Percentiles rank a stretch among this genome's conserved stretches.
These are phyloP conservation scores for Acanthurus lineatus DNA, from an alignment of 2,797 vertebrate species.

Conservation along the genomic window DNA sequence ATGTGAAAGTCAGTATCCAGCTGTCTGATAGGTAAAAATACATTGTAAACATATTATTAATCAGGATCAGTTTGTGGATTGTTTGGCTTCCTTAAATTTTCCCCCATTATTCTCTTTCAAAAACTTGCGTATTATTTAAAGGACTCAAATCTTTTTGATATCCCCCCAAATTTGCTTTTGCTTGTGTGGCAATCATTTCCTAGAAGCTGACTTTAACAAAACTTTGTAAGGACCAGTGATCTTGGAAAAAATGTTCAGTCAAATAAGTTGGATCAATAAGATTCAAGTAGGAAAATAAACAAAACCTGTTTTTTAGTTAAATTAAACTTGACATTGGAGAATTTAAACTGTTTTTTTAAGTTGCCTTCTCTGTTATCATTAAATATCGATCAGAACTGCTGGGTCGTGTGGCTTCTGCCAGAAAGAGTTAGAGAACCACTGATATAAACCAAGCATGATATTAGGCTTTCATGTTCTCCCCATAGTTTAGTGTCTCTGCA, in stretches of 20 bases:
- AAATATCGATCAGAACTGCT: too few species aligned
- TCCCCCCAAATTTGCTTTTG: background rate
- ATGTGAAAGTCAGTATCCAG: background rate
- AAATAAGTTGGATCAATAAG: too few species aligned
- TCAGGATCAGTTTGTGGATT: background rate
- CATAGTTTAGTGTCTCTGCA: conserved; percentile 10
- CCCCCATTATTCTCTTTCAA: background rate
- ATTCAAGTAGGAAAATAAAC: too few species aligned
- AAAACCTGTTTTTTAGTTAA: too few species aligned
- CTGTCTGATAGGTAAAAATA: background rate
- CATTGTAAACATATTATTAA: background rate
- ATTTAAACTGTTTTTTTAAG: too few species aligned
- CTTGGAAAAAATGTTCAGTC: too few species aligned
- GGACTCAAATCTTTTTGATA: conserved; percentile 2
- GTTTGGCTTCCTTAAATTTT: background rate
- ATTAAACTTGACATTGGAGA: too few species aligned
- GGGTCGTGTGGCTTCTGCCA: too few species aligned
- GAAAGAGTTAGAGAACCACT: conserved; percentile 2
- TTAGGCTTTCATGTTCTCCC: background rate
- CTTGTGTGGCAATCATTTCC: background rate
- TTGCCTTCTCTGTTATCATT: too few species aligned
- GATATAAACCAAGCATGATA: background rate
- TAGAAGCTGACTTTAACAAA: background rate
- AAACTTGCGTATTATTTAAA: background rate
- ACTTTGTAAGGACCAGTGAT: too few species aligned